Percentiles rank a stretch among this genome's conserved stretches.
phyloP scores from a whole-genome alignment of 2,888 invertebrate species.

The Eilema griseolum region DNA sequence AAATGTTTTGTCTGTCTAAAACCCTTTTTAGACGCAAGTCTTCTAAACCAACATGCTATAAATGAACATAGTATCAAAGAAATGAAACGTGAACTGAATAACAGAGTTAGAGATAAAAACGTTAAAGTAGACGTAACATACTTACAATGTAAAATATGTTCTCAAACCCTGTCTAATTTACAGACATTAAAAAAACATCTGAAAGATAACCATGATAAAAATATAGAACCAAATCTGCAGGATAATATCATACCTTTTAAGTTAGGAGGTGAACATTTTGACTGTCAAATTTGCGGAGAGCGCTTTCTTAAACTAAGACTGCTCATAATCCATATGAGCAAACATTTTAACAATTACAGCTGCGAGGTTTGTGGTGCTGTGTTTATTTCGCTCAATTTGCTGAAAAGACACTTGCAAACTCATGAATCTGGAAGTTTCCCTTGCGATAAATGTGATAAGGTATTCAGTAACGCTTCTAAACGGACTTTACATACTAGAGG shows the following conservation, averaged over 20 bases:
- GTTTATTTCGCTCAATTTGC: slow-evolving; percentile 65
- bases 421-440: slow-evolving; percentile 72
- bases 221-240: slow-evolving; percentile 58
- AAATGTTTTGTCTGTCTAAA: slow-evolving; percentile 73
- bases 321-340: slow-evolving; percentile 76
- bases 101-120: slow-evolving; percentile 63
- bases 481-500: slow-evolving; percentile 66
- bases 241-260: slow-evolving; percentile 77
- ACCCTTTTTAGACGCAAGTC: slow-evolving; percentile 59
- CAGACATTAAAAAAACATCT: slow-evolving; percentile 67
- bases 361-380: slow-evolving; percentile 76
- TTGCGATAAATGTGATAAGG: slow-evolving; percentile 74
- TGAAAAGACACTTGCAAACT: slow-evolving; percentile 68
- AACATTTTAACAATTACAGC: slow-evolving; percentile 75
- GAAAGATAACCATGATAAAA: slow-evolving; percentile 62
- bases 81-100: slow-evolving; percentile 60
- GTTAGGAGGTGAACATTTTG: slow-evolving; percentile 62
- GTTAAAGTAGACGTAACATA: slow-evolving; percentile 72
- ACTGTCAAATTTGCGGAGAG: slow-evolving; percentile 73
- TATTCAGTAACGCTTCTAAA: slow-evolving; percentile 71
- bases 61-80: slow-evolving; percentile 61
- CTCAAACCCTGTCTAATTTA: slow-evolving; percentile 51
- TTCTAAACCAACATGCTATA: slow-evolving; percentile 64
- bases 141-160: slow-evolving; percentile 72
- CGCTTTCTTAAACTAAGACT: slow-evolving; percentile 66